Conservation (phyloP, 2,888 invertebrate genomes). For the Agriotes lineatus region DNA sequence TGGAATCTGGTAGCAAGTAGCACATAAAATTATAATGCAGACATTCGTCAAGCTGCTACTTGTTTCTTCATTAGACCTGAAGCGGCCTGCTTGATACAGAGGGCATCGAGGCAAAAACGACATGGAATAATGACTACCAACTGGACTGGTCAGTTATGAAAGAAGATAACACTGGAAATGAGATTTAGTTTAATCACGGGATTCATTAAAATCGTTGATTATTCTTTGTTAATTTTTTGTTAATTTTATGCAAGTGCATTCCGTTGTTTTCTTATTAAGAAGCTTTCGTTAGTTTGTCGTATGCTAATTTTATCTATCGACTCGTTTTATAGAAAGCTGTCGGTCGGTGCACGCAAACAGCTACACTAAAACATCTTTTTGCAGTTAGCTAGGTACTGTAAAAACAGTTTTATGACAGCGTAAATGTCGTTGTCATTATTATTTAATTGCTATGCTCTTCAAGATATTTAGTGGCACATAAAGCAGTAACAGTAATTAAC, state of each 20-base stretch:
- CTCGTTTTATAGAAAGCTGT: too few relatives aligned
- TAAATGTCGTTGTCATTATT: too few relatives aligned
- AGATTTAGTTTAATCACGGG: conserved; percentile 41
- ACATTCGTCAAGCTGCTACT: conserved; percentile 56
- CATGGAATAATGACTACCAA: conserved; percentile 53
- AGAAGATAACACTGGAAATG: conserved; percentile 45
- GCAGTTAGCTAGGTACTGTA: too few relatives aligned
- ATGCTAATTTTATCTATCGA: too few relatives aligned
- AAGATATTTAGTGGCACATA: too few relatives aligned
- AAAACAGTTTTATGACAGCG: too few relatives aligned
- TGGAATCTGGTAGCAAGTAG: conserved; percentile 52
- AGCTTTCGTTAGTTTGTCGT: not conserved
- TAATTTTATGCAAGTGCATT: conserved; percentile 29
- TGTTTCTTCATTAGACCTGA: conserved; percentile 57
- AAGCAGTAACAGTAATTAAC: too few relatives aligned
- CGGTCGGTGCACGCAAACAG: too few relatives aligned
- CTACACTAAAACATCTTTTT: too few relatives aligned
- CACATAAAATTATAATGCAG: conserved; percentile 55
- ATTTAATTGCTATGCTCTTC: too few relatives aligned
- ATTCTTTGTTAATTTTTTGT: conserved; percentile 34
- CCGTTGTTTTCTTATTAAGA: not conserved
- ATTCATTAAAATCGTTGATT: conserved; percentile 44
- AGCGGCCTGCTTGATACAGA: conserved; percentile 54
- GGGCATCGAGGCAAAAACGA: conserved; percentile 56
- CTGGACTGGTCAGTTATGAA: conserved; percentile 46